Base-by-base conservation (phyloP, 2,888 invertebrate genomes). In the Listrodromus nycthemerus region DNA sequence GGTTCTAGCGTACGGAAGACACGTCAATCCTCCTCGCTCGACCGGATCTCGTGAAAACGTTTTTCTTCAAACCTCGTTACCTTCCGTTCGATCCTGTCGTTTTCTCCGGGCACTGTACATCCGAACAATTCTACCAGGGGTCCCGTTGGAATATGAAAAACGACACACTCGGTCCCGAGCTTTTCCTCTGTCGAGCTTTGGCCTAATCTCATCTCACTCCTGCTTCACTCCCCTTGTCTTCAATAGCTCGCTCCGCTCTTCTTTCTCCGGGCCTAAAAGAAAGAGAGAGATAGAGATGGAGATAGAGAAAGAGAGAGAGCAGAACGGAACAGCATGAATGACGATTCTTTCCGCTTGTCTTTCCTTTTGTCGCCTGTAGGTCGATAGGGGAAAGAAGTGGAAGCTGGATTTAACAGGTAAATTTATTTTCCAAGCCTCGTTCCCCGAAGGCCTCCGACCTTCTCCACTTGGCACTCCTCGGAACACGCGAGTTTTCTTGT, bases 391-490 rank as follows among this genome's bases (percentile, higher is more conserved):
- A 55, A 24, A 78, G 71, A 73, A 69, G 74, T 82, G 79, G 80
- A 75, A 71, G 81, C 80, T 81, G 79, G 89, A 89, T 89, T 90
- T 89, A 88, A 89, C 89, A 88, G 87, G 89, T 90, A 90, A 91
- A 91, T 91, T 91, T 91, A 91, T 91, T 89, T 91, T 88, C 88
- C 85, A 76, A 61, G 81, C 85, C 88, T 87, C 88, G 84, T 88
- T 85, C 88, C 84, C 79, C 82, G 61, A 82, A 82, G 82, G 73
- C 61, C 52, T 63, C 77, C 37, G 41, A 66, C 67, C 61, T 33
- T 19, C 52, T 21, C 19, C 19, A n/a, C 52, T 30, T 65, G 55
- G 2, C 33, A 21, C 66, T 70, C 73, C 30, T 65, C 65, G 24
- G 77, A 66, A 84, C 79, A 82, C 84, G 82, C 71, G 84, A 84